Percentiles rank a stretch among this genome's conserved stretches.
Evolutionary conservation across 2,888 invertebrate genomes (phyloP).

Genomic region (Bombylius major): DNA sequence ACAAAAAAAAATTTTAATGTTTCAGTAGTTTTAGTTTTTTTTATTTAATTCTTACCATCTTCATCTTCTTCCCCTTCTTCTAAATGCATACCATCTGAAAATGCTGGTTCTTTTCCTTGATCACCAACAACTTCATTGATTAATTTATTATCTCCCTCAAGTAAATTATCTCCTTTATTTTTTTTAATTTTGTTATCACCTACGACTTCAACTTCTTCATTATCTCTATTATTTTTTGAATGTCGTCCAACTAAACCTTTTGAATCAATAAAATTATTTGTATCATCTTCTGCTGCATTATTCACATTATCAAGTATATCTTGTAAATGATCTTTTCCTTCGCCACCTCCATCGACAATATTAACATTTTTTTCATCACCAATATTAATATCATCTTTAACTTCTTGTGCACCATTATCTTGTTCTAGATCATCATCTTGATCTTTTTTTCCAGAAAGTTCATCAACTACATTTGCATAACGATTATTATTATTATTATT

Average conservation of each 20-base stretch:
- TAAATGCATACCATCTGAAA: constrained; percentile 30
- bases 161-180: constrained; percentile 24
- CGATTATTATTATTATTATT: constrained; percentile 25
- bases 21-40: not conserved
- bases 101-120: constrained; percentile 32
- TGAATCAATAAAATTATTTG: constrained; percentile 27
- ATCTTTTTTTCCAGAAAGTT: constrained; percentile 13
- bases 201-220: constrained; percentile 22
- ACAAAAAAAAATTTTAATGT: constrained; percentile 9
- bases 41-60: constrained; percentile 32
- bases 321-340: constrained; percentile 11
- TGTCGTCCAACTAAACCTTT: constrained; percentile 9
- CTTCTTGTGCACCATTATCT: constrained; percentile 34
- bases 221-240: constrained; percentile 15
- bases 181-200: constrained; percentile 17
- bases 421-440: constrained; percentile 16
- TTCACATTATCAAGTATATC: constrained; percentile 24
- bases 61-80: constrained; percentile 37
- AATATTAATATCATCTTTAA: constrained; percentile 30
- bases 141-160: constrained; percentile 30
- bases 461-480: constrained; percentile 29
- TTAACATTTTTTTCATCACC: constrained; percentile 19
- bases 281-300: constrained; percentile 27
- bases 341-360: constrained; percentile 6
- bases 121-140: constrained; percentile 38